Base-by-base conservation (phyloP, 1,140 invertebrate genomes). In the Linepithema humile region DNA sequence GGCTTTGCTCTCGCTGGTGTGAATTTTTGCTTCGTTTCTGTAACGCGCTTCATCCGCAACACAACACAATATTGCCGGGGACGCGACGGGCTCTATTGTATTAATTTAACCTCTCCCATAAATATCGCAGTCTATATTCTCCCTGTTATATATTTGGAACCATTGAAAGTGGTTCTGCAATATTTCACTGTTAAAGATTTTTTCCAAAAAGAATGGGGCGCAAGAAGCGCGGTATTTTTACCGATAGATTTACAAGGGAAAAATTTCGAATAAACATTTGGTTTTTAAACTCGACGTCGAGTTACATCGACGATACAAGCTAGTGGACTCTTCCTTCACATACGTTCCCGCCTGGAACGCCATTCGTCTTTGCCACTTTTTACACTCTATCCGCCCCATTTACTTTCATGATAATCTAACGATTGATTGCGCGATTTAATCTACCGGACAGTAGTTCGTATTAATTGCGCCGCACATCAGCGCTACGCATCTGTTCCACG, bases 381-480 rank as follows among this genome's bases (percentile, higher is more conserved):
- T 80, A 80, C 26, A 70, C 10, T 70, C 38, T 40, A 80, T 80
- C 50, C 64, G 64, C 75, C 38, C 64, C 75, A 70, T 80, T 67
- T 80, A 70, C 75, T 40, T 43, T 80, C 64, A 40, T 40, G 75
- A 80, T 80, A 80, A 80, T 80, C 75, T 70, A 70, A 80, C 75
- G 75, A 80, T 80, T 80, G 75, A 80, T 80, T 70, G 75, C 75
- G 17, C 64, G 75, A 80, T 80, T 80, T 80, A 80, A 80, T 80
- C 75, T 80, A 70, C 64, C 64, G 75, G 75, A 80, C 75, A 70
- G 75, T 70, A 80, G 75, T 80, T 69, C 48, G 35, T 80, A 80
- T 80, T 80, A 80, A 70, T 80, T 70, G 50, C 65, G 48, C 64
- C 75, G 64, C 75, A 77, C 60, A 69, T 80, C 75, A 80, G 64